Percentiles rank a stretch among this genome's conserved stretches.
phyloP scores from a whole-genome alignment of 2,113 vertebrate genomes.

The Muntiacus reevesi region DNA sequence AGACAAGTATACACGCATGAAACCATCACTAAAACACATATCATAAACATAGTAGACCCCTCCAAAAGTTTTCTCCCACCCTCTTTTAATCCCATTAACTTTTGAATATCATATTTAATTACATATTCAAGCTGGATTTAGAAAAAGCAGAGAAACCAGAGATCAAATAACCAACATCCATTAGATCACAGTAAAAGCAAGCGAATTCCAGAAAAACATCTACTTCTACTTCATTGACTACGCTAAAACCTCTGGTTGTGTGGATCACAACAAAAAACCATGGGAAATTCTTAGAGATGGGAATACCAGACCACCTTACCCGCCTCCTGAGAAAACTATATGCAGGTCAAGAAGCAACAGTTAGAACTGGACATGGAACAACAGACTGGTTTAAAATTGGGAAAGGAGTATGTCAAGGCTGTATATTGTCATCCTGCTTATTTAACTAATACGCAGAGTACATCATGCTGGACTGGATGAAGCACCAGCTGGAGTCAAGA shows the following conservation, averaged over 20 bases:
- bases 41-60: not conserved
- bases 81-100: not conserved
- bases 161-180: not conserved
- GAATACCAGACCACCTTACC: not conserved
- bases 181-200: not conserved
- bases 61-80: not conserved
- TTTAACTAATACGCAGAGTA: not conserved
- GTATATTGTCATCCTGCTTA: not conserved
- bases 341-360: not conserved
- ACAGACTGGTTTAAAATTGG: not conserved
- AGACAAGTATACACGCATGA: not conserved
- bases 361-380: not conserved
- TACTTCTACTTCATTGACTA: not conserved
- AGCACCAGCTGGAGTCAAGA: not conserved
- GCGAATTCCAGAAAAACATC: not conserved
- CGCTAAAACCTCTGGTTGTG: not conserved
- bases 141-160: not conserved
- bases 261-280: not conserved
- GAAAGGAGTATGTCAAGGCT: not conserved
- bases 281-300: not conserved
- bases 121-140: not conserved
- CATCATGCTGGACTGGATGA: not conserved
- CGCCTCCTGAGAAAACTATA: not conserved
- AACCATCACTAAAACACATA: not conserved
- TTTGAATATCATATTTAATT: not conserved